These are phyloP conservation scores for Carcinoscorpius rotundicauda DNA, from an alignment of 1,140 invertebrate species.

Conservation along the genomic window DNA sequence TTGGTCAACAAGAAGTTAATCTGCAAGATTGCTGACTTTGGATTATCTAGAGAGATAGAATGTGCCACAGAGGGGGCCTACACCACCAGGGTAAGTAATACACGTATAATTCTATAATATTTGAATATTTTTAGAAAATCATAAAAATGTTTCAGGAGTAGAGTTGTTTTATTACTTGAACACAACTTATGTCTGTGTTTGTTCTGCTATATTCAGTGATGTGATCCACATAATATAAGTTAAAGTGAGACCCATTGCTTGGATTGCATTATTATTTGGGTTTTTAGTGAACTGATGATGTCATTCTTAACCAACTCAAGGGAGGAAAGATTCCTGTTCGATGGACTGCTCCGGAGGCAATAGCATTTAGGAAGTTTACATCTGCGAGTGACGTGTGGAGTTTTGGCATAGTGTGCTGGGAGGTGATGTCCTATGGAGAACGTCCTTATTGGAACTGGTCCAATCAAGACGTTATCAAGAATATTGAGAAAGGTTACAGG, in stretches of 20 bases:
- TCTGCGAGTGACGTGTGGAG: slow-evolving; percentile 98
- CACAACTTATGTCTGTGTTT: no score
- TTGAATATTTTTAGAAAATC: no score
- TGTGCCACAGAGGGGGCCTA: slow-evolving; percentile 95
- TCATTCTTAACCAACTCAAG: slow-evolving; percentile 31
- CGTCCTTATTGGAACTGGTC: slow-evolving; percentile 99
- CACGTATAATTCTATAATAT: no score
- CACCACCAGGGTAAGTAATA: slow-evolving; percentile 67
- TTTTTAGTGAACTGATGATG: no score
- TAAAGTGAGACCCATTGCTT: no score
- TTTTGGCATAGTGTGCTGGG: slow-evolving; percentile 98
- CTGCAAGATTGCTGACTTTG: slow-evolving; percentile 99
- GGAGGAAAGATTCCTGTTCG: slow-evolving; percentile 97
- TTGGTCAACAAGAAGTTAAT: slow-evolving; percentile 93
- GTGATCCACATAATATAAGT: no score
- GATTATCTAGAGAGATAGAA: slow-evolving; percentile 92
- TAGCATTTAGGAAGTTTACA: slow-evolving; percentile 96
- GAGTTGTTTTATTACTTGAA: no score
- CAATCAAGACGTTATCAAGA: slow-evolving; percentile 98
- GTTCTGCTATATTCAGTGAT: no score
- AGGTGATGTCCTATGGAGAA: slow-evolving; percentile 98
- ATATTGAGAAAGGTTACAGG: slow-evolving; percentile 88
- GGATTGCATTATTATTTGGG: no score
- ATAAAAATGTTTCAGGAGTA: no score
- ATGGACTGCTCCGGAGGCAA: slow-evolving; percentile 98